These are phyloP conservation scores for Babylonia areolata DNA, from an alignment of 1,140 invertebrate species.

Conservation along the genomic window DNA sequence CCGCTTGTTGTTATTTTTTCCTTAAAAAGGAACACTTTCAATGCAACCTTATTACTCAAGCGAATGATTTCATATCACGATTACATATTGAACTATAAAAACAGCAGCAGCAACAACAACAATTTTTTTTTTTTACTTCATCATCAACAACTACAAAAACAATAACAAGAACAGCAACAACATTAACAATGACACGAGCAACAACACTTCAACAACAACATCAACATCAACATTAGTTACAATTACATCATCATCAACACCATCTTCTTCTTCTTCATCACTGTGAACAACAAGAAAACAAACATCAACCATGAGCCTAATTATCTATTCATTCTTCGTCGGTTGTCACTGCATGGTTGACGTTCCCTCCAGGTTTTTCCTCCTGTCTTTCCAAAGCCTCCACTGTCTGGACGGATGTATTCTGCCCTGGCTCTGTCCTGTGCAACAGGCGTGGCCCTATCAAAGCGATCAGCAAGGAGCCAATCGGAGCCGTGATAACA, in stretches of 20 bases:
- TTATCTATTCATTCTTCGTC: background rate
- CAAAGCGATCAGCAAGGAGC: conserved; percentile 91
- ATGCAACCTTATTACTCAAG: no score
- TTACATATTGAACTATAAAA: no score
- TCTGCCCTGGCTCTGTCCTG: conserved; percentile 6
- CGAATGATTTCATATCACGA: no score
- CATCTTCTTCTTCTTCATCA: background rate
- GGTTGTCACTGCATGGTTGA: background rate
- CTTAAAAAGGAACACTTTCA: no score
- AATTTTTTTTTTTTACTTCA: no score
- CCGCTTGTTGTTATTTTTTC: no score
- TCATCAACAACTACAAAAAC: no score
- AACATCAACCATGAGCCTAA: no score
- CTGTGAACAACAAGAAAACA: no score
- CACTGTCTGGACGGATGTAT: background rate
- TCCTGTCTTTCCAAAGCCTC: conserved; percentile 16
- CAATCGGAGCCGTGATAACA: conserved; percentile 91
- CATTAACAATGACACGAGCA: no score
- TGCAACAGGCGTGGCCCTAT: conserved; percentile 79
- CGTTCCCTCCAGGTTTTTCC: background rate
- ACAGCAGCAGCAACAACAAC: no score
- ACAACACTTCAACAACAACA: background rate
- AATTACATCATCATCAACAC: background rate
- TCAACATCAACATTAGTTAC: background rate
- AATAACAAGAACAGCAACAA: no score